Conservation (phyloP, 2,888 invertebrate genomes). For the Hipparchia semele region DNA sequence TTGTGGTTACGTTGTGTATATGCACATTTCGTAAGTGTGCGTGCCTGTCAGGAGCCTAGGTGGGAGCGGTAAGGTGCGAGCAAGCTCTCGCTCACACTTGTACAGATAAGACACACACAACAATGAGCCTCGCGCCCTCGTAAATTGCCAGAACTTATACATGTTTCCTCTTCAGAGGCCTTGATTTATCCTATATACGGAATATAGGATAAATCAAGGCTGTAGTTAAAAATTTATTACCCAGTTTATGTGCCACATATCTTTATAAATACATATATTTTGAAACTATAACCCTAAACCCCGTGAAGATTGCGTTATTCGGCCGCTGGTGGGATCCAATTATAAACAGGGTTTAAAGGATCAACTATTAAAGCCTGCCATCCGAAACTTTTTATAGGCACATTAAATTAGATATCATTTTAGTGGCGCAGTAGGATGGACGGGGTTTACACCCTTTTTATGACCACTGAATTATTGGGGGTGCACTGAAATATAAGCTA, state of each 20-base stretch:
- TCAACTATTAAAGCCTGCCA: conserved; percentile 40
- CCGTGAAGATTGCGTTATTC: conserved; percentile 17
- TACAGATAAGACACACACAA: too few relatives aligned
- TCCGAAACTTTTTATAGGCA: conserved; percentile 41
- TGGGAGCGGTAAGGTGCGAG: too few relatives aligned
- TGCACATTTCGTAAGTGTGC: too few relatives aligned
- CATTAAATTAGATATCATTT: conserved; percentile 44
- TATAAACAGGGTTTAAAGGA: conserved; percentile 41
- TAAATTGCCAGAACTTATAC: too few relatives aligned
- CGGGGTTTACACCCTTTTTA: conserved; percentile 42
- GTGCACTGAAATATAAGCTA: conserved; percentile 30
- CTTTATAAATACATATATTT: conserved; percentile 14
- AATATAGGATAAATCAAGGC: not conserved
- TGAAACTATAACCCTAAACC: conserved; percentile 14
- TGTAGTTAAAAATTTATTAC: conserved; percentile 4
- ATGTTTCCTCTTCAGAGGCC: too few relatives aligned
- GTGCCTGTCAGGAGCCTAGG: too few relatives aligned
- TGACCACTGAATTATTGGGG: conserved; percentile 40
- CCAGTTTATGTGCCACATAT: conserved; percentile 6
- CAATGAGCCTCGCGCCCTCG: too few relatives aligned
- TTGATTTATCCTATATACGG: not conserved
- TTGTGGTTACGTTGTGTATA: too few relatives aligned
- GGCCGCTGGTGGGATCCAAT: conserved; percentile 30
- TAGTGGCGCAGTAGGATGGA: conserved; percentile 40
- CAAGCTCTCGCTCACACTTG: too few relatives aligned